A percentile compares a stretch with the other conserved stretches of the same genome.
phyloP scores from a whole-genome alignment of 2,888 invertebrate genomes.

The Lordiphosa fenestrarum region DNA sequence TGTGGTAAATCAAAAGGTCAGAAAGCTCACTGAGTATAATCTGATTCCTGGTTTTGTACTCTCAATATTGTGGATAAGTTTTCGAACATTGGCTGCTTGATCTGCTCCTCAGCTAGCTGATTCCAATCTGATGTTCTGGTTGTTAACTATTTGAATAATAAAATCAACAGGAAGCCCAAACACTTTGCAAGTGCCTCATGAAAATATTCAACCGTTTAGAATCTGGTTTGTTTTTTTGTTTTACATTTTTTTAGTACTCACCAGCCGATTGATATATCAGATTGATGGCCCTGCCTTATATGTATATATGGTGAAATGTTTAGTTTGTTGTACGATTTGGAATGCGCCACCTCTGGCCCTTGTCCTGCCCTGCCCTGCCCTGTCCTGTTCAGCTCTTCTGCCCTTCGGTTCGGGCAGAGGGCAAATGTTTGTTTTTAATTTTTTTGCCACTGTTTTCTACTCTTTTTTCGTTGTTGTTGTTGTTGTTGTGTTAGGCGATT shows the following conservation, averaged over 20 bases:
- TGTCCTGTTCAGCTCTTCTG: no score
- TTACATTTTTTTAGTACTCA: not conserved
- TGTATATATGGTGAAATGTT: constrained; percentile 40
- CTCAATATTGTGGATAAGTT: no score
- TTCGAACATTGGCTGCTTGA: no score
- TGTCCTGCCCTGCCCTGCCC: no score
- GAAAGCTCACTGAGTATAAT: no score
- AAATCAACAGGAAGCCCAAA: no score
- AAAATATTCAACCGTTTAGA: constrained; percentile 4
- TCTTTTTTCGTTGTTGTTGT: constrained; percentile 6
- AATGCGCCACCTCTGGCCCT: constrained; percentile 7
- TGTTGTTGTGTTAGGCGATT: constrained; percentile 44
- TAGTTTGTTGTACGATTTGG: constrained; percentile 28
- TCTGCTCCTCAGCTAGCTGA: no score
- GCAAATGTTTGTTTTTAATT: constrained; percentile 15
- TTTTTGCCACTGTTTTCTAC: constrained; percentile 1
- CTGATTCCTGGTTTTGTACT: no score
- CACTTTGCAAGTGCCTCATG: no score
- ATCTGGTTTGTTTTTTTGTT: not conserved
- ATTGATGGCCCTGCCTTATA: constrained; percentile 70
- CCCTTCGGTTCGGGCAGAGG: not conserved
- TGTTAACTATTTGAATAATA: no score
- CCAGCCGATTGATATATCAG: constrained; percentile 67
- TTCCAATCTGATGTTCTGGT: no score
- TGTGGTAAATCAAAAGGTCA: no score